Base-by-base conservation (phyloP, 2,113 vertebrate genomes). In the Pachyramphus minor region DNA sequence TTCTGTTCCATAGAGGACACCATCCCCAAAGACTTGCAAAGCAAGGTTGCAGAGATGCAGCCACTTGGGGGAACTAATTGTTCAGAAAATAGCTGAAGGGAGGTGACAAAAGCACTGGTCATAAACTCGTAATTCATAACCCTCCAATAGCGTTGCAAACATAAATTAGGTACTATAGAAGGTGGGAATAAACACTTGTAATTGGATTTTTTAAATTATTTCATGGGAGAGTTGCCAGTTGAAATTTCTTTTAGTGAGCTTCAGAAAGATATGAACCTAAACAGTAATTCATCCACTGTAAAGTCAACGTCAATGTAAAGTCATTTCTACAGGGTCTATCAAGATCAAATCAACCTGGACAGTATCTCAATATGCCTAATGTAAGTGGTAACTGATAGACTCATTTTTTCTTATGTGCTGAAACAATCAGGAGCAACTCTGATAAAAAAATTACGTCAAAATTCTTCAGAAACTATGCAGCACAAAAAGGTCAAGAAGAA, bases 11-110 rank as follows among this genome's bases (percentile, higher is more conserved):
- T 0, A 63, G 20, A 78, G 25, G 41, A 74, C 9, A 53, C 10
- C 41, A 82, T 31, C 56, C 50, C 78, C 16, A 12, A 63, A 79
- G 24, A 78, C 37, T 12, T 59, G 60, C 8, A 7, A 88, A 85
- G 52, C 23, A 42, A 74, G 27, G 75, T 64, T 88, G 74, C 60
- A 81, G 69, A 64, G 31, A 77, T 11, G 3, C 80, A 96, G 74
- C 88, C 83, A 88, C 88, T 77, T 93, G 76, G 73, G 72, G 76
- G 95, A 95, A 93, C 76, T 90, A 90, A 95, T 72, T 94, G 81
- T 89, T 91, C 84, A 88, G 76, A 86, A 92, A 92, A 93, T 3
- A 94, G n/a, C 18, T 72, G 45, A 81, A 89, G 16, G 50, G 28
- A 90, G 16, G 23, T 68, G 60, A 88, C 39, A 49, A 20, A 88